phyloP scores from a whole-genome alignment of 2,113 vertebrate species.

The Neogale vison region DNA sequence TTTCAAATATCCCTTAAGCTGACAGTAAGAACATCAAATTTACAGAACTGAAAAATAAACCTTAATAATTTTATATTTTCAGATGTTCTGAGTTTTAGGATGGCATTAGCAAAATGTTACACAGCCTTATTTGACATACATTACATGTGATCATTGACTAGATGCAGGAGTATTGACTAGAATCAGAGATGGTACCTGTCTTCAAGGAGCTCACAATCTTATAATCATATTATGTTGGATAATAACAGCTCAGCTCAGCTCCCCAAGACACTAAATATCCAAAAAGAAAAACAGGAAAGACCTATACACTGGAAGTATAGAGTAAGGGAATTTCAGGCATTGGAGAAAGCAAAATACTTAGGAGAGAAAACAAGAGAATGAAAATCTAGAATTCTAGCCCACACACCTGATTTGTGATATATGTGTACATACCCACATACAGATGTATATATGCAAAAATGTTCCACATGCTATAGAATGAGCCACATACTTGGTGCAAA shows the following conservation, averaged over 20 bases:
- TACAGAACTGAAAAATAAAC: not conserved
- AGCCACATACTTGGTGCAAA: not conserved
- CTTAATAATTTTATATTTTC: constrained; percentile 9
- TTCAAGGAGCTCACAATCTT: constrained; percentile 51
- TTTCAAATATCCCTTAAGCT: constrained; percentile 55
- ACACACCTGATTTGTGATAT: not conserved
- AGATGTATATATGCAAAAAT: not conserved
- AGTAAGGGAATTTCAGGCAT: not conserved
- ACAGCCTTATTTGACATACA: not conserved
- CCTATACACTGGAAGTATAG: not conserved
- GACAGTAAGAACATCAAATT: constrained; percentile 32
- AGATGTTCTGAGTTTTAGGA: not conserved
- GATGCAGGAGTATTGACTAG: not conserved
- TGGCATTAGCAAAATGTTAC: not conserved
- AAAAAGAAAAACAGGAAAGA: not conserved
- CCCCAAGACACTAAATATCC: not conserved
- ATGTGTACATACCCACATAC: not conserved
- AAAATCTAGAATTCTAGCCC: not conserved
- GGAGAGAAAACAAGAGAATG: not conserved
- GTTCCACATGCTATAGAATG: not conserved
- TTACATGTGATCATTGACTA: not conserved
- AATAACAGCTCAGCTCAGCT: not conserved
- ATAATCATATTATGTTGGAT: not conserved
- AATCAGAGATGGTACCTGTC: not conserved
- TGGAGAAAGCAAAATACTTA: not conserved